Conservation (phyloP, 2,888 invertebrate species). For the Erynnis tages region DNA sequence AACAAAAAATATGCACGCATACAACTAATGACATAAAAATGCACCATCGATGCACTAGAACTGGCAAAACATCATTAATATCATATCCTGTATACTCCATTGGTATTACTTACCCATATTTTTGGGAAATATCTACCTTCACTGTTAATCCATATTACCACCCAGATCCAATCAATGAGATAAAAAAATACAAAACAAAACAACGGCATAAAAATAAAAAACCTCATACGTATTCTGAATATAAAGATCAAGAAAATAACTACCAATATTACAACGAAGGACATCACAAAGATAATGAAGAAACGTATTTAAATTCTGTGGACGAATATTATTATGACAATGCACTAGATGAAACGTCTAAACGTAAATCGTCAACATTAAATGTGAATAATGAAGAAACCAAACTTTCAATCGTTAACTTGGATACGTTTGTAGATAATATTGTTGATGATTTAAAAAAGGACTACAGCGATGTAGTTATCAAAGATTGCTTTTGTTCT, state of each 20-base stretch:
- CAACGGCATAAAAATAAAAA: slow-evolving; percentile 41
- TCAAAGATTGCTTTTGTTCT: slow-evolving; percentile 43
- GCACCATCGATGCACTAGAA: slow-evolving; percentile 37
- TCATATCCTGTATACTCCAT: slow-evolving; percentile 39
- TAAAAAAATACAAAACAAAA: slow-evolving; percentile 41
- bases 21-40: slow-evolving; percentile 7
- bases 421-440: slow-evolving; percentile 36
- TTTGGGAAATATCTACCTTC: slow-evolving; percentile 37
- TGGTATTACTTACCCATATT: slow-evolving; percentile 47
- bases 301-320: slow-evolving; percentile 1
- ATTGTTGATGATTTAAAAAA: slow-evolving; percentile 39
- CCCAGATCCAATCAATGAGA: slow-evolving; percentile 38
- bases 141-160: slow-evolving; percentile 41
- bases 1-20: slow-evolving; percentile 36
- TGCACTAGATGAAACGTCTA: slow-evolving; percentile 9
- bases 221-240: slow-evolving; percentile 21
- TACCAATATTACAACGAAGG: slow-evolving; percentile 41
- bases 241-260: slow-evolving; percentile 34
- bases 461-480: slow-evolving; percentile 38
- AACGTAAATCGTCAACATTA: slow-evolving; percentile 21
- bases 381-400: slow-evolving; percentile 10
- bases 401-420: slow-evolving; percentile 29
- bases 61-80: slow-evolving; percentile 21
- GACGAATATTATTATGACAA: slow-evolving; percentile 10
- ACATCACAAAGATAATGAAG: slow-evolving; percentile 25